Percentiles rank a stretch among this genome's conserved stretches.
Evolutionary conservation across 2,888 invertebrate species (phyloP).

Genomic region (Apamea monoglypha): DNA sequence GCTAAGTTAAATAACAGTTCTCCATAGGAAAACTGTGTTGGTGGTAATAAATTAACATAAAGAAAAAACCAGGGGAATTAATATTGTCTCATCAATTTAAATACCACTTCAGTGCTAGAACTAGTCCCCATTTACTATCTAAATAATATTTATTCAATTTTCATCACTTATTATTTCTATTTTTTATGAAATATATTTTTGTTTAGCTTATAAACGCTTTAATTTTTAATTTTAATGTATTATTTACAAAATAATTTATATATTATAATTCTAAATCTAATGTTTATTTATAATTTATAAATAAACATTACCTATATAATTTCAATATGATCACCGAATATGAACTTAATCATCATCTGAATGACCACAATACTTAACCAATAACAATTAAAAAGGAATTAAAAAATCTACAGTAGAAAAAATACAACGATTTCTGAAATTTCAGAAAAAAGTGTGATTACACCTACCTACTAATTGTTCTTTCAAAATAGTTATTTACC

Average conservation of each 20-base stretch:
- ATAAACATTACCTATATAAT: neutral
- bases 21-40: too few species aligned
- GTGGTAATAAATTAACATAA: neutral
- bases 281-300: too few species aligned
- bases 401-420: too few species aligned
- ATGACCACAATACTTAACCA: neutral
- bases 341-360: neutral
- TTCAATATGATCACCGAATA: neutral
- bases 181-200: neutral
- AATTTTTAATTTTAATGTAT: neutral
- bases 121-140: neutral
- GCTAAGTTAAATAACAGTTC: neutral
- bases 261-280: too few species aligned
- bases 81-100: neutral
- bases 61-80: neutral
- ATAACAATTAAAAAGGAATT: neutral
- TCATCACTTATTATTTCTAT: neutral
- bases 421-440: neutral
- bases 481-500: constrained; percentile 1
- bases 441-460: neutral
- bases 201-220: neutral
- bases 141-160: neutral
- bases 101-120: too few species aligned
- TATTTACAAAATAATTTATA: too few species aligned
- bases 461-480: neutral